Evolutionary conservation across 2,113 vertebrate genomes (phyloP).

Genomic region (Ochotona curzoniae): DNA sequence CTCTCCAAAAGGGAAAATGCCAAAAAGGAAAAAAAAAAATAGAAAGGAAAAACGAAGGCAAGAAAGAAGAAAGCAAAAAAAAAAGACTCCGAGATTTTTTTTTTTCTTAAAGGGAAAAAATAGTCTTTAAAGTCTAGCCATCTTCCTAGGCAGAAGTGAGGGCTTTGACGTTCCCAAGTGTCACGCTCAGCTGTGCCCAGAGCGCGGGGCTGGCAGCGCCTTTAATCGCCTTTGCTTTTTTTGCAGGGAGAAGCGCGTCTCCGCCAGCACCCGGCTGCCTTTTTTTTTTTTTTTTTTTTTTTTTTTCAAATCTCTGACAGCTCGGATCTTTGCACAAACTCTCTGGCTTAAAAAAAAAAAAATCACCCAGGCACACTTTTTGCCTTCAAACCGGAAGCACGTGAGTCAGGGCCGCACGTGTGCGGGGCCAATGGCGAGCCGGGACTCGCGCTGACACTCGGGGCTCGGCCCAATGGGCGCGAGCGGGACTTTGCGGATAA

Average conservation of each 20-base stretch:
- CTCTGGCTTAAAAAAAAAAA: slow-evolving; percentile 88
- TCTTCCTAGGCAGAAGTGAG: slow-evolving; percentile 76
- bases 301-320: slow-evolving; percentile 89
- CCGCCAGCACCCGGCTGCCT: slow-evolving; percentile 79
- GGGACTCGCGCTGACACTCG: slow-evolving; percentile 84
- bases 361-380: slow-evolving; percentile 89
- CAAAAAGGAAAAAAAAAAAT: background rate
- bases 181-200: slow-evolving; percentile 86
- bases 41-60: background rate
- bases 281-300: slow-evolving; percentile 65
- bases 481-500: slow-evolving; percentile 83
- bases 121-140: slow-evolving; percentile 83
- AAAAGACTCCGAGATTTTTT: slow-evolving; percentile 41
- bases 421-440: slow-evolving; percentile 87
- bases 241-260: slow-evolving; percentile 82
- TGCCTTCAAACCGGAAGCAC: slow-evolving; percentile 93
- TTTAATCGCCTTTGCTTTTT: slow-evolving; percentile 85
- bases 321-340: slow-evolving; percentile 90
- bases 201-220: slow-evolving; percentile 85
- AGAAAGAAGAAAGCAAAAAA: slow-evolving; percentile 7
- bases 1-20: background rate
- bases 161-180: slow-evolving; percentile 84
- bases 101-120: slow-evolving; percentile 71
- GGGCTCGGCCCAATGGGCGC: slow-evolving; percentile 88
- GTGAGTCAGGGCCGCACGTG: slow-evolving; percentile 91